Percentiles rank a stretch among this genome's conserved stretches.
phyloP scores from a whole-genome alignment of 2,113 vertebrate genomes.

The Zootoca vivipara region DNA sequence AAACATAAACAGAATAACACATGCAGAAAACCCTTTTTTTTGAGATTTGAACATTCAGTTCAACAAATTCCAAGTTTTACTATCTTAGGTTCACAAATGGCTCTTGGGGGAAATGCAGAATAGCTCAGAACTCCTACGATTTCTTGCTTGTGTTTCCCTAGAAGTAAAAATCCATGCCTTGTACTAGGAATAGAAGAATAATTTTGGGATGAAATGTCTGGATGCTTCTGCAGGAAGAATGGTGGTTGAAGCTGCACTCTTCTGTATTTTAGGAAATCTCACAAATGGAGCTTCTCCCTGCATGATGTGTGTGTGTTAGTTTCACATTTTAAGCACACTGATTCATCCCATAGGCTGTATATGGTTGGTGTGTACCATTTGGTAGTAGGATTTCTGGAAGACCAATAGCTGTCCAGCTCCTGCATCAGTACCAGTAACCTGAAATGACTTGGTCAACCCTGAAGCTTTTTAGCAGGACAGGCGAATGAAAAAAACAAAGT shows the following conservation, averaged over 20 bases:
- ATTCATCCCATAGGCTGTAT: conserved; percentile 24
- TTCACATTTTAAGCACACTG: background rate
- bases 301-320: no score
- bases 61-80: background rate
- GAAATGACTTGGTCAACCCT: conserved; percentile 33
- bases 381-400: conserved; percentile 10
- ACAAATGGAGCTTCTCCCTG: background rate
- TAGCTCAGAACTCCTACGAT: no score
- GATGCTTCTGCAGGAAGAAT: background rate
- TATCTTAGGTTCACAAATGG: background rate
- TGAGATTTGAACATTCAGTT: background rate
- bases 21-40: no score
- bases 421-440: conserved; percentile 29
- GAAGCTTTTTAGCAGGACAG: conserved; percentile 49
- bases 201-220: background rate
- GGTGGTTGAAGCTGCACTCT: background rate
- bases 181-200: background rate
- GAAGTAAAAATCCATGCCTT: background rate
- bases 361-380: background rate
- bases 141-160: background rate
- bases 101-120: background rate
- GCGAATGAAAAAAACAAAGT: conserved; percentile 59
- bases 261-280: background rate
- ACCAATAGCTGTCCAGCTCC: conserved; percentile 24
- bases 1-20: background rate